Base-by-base conservation (phyloP, 2,113 vertebrate genomes). In the Mola mola region DNA sequence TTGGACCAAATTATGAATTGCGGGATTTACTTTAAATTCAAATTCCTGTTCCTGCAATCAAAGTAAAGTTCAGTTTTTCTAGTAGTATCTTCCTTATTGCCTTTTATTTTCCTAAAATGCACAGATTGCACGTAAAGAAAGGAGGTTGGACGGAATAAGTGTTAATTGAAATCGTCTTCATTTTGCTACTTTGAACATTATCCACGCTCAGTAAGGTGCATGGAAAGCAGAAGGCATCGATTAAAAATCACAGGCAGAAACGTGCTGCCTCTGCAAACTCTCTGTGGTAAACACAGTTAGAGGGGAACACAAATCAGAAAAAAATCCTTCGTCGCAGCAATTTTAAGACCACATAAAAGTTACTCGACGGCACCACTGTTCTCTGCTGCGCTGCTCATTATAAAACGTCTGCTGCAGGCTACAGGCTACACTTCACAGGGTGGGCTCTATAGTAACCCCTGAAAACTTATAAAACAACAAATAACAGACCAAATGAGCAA, bases 221-320 rank as follows among this genome's bases (percentile, higher is more conserved):
- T 13, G 20, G 34, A 62, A 78, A 83, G 67, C 48, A 69, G 53
- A 75, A 71, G 22, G 25, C 65, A 41, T 75, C 67, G 77, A 49
- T 42, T 24, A 50, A 60, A 55, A 29, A 65, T 70, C 65, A 48
- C 36, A 63, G 66, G 15, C 48, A 51, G 56, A 78, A 90, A 85
- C 52, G 70, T 89, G 88, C 89, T 84, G 85, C 7, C 51, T 83
- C 76, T 57, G 85, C 89, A 88, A 63, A 82, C 25, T 50, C 50
- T 53, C 46, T 2, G 62, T 15, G 66, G 75, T 77, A 75, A 90
- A 86, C 69, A 71, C 20, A 13, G 57, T 73, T 78, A 67, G 87
- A 86, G 72, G 62, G 84, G 72, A 81, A 84, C 74, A 69, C 37
- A 31, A 43, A 6, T 37, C 41, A 44, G 49, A 5, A 44, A 42